Evolutionary conservation across 2,797 vertebrate species (phyloP).

Genomic region (Pipistrellus pygmaeus): DNA sequence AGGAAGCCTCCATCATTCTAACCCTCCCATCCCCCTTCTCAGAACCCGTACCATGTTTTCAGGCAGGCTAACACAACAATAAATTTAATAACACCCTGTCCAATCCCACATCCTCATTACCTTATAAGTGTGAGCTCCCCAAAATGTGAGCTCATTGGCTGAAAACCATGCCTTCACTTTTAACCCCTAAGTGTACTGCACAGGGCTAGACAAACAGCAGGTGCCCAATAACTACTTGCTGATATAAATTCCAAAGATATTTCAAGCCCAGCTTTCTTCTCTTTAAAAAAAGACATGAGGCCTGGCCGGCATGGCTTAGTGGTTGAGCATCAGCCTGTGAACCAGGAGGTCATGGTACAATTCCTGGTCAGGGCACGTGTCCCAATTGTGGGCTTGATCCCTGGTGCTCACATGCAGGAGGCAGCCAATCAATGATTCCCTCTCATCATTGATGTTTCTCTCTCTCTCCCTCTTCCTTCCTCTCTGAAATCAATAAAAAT

Average conservation of each 20-base stretch:
- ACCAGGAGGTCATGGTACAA: no score
- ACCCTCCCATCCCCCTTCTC: neutral
- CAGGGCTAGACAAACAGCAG: neutral
- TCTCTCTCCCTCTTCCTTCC: no score
- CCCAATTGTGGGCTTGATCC: no score
- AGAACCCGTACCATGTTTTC: neutral
- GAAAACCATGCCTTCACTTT: conserved; percentile 10
- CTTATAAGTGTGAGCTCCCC: neutral
- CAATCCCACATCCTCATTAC: conserved; percentile 12
- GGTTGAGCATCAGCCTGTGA: no score
- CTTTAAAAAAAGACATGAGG: conserved; percentile 4
- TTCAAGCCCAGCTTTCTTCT: neutral
- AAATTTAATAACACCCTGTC: conserved; percentile 50
- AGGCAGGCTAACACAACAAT: neutral
- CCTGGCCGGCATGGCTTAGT: no score
- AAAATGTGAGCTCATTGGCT: neutral
- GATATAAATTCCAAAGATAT: neutral
- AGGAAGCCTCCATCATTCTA: neutral
- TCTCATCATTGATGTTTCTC: no score
- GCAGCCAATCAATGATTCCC: no score
- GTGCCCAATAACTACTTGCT: neutral
- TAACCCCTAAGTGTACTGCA: neutral
- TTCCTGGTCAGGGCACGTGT: no score
- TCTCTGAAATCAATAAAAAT: no score
- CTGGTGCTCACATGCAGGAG: no score